These are phyloP conservation scores for Onychomys arenicola DNA, from an alignment of 2,797 vertebrate genomes.

Conservation along the genomic window DNA sequence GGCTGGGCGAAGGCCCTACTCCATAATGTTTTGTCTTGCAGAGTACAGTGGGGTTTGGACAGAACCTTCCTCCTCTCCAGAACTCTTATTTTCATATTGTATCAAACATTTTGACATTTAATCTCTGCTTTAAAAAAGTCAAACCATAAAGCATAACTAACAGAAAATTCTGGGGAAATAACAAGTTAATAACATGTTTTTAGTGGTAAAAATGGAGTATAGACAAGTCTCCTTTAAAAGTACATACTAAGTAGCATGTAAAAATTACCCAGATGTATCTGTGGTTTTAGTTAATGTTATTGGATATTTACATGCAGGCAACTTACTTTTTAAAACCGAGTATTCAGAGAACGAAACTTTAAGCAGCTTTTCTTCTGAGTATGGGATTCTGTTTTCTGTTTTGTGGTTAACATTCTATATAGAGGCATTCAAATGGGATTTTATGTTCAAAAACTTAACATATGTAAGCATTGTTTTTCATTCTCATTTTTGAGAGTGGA, in stretches of 20 bases:
- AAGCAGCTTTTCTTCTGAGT: constrained; percentile 28
- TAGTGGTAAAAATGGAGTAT: constrained; percentile 55
- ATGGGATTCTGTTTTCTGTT: not conserved
- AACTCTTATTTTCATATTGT: constrained; percentile 15
- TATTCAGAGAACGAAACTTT: constrained; percentile 13
- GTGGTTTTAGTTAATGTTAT: not conserved
- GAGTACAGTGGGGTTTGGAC: constrained; percentile 2
- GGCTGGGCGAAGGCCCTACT: not conserved
- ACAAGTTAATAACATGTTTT: constrained; percentile 20
- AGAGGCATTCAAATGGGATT: not conserved
- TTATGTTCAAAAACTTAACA: not conserved
- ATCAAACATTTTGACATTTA: constrained; percentile 42
- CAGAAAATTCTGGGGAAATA: constrained; percentile 53
- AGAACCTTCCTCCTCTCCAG: constrained; percentile 3
- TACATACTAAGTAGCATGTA: not conserved
- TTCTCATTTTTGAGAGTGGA: constrained; percentile 15
- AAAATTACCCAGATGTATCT: not conserved
- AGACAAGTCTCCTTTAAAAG: constrained; percentile 26
- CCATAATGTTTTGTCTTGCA: constrained; percentile 20
- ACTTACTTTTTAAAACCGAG: not conserved
- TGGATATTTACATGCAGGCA: not conserved
- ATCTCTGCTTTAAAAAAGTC: not conserved
- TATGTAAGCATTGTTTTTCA: constrained; percentile 1
- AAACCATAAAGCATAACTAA: constrained; percentile 29
- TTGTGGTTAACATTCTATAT: not conserved